A percentile compares a stretch with the other conserved stretches of the same genome.
Conservation (phyloP, 2,888 invertebrate species). For the Microctonus brassicae region DNA sequence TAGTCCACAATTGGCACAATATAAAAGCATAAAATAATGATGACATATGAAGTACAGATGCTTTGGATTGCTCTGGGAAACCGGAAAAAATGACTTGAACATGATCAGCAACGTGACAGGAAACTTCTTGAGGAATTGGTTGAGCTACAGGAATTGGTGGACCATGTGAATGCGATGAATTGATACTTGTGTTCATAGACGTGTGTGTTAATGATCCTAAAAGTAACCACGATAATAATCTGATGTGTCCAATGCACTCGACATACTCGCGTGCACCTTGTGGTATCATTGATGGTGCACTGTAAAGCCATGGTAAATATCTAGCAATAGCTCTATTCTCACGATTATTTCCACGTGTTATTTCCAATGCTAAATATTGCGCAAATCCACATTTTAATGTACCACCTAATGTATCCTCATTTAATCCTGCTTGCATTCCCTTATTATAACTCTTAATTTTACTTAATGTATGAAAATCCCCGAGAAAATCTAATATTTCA, state of each 20-base stretch:
- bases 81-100: slow-evolving; percentile 96
- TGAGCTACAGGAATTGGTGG: slow-evolving; percentile 74
- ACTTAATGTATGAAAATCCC: slow-evolving; percentile 95
- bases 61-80: slow-evolving; percentile 95
- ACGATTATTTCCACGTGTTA: slow-evolving; percentile 87
- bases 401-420: slow-evolving; percentile 97
- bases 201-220: slow-evolving; percentile 94
- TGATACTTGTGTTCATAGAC: slow-evolving; percentile 73
- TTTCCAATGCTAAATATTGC: slow-evolving; percentile 93
- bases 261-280: slow-evolving; percentile 92
- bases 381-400: slow-evolving; percentile 96
- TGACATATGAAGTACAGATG: slow-evolving; percentile 94
- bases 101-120: slow-evolving; percentile 97
- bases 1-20: slow-evolving; percentile 98
- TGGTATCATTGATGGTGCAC: slow-evolving; percentile 82
- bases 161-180: slow-evolving; percentile 56
- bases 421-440: slow-evolving; percentile 80
- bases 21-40: slow-evolving; percentile 97
- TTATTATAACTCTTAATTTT: slow-evolving; percentile 91
- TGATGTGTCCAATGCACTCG: slow-evolving; percentile 95
- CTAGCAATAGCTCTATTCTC: slow-evolving; percentile 86
- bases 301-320: slow-evolving; percentile 92
- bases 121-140: slow-evolving; percentile 96
- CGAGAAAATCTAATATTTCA: slow-evolving; percentile 94
- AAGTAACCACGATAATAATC: slow-evolving; percentile 95